Conservation (phyloP, 2,797 vertebrate genomes). For the Oreochromis mossambicus region DNA sequence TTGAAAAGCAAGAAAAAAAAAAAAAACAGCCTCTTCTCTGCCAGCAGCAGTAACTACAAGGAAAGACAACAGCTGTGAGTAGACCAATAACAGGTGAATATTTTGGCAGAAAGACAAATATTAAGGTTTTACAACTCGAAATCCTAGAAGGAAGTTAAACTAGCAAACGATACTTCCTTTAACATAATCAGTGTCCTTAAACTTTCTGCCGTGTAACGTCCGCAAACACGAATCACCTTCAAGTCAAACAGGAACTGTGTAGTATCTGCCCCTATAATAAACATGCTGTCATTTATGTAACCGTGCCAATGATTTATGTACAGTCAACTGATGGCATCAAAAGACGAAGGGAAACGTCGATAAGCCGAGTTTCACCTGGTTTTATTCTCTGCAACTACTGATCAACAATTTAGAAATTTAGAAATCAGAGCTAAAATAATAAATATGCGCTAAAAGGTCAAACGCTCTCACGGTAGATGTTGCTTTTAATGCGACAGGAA, state of each 20-base stretch:
- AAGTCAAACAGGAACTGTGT: not conserved
- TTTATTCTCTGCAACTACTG: not conserved
- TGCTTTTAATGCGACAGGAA: not conserved
- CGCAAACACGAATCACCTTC: not conserved
- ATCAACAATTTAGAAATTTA: not conserved
- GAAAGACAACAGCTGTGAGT: slow-evolving; percentile 24
- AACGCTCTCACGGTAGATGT: too few relatives aligned
- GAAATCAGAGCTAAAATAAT: not conserved
- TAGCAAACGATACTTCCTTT: not conserved
- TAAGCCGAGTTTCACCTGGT: not conserved
- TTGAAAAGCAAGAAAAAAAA: slow-evolving; percentile 8
- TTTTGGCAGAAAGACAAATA: not conserved
- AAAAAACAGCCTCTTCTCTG: slow-evolving; percentile 6
- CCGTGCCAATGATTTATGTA: not conserved
- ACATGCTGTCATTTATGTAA: not conserved
- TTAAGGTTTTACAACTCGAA: not conserved
- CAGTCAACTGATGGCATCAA: not conserved
- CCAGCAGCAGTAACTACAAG: slow-evolving; percentile 26
- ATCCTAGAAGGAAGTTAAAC: not conserved
- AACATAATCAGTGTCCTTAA: not conserved
- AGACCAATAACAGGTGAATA: not conserved
- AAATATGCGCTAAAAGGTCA: not conserved
- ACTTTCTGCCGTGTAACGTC: not conserved
- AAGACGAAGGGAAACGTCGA: not conserved
- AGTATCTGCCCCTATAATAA: not conserved